A percentile compares a stretch with the other conserved stretches of the same genome.
Conservation (phyloP, 2,797 vertebrate species). For the Pangasius sanitwongsei region DNA sequence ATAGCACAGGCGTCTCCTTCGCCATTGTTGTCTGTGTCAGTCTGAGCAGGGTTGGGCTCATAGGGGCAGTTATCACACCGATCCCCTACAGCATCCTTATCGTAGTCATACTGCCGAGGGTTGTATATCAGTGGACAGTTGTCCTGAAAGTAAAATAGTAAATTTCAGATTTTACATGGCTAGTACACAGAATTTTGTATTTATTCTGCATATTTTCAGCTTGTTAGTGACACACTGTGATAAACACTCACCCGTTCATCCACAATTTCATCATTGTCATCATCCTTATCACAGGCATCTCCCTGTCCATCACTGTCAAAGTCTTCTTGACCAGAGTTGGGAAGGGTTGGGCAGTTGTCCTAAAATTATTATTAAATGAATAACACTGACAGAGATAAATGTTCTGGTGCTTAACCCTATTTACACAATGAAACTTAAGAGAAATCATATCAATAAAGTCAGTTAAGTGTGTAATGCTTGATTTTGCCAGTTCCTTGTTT, state of each 20-base stretch:
- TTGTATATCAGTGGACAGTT: conserved; percentile 95
- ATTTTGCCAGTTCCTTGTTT: conserved; percentile 23
- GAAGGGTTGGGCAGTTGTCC: conserved; percentile 93
- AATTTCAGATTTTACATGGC: background rate
- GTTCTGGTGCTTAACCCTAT: background rate
- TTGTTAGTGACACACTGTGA: background rate
- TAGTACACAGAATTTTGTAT: background rate
- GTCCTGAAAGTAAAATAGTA: conserved; percentile 75
- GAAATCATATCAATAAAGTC: conserved; percentile 15
- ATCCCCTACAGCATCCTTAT: conserved; percentile 92
- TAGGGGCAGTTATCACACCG: conserved; percentile 96
- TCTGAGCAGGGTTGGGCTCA: conserved; percentile 90
- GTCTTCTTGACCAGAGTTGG: conserved; percentile 97
- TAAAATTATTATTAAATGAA: conserved; percentile 59
- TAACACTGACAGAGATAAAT: background rate
- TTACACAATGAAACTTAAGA: background rate
- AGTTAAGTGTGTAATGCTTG: background rate
- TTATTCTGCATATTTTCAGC: background rate
- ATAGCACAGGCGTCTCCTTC: conserved; percentile 94
- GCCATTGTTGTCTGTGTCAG: conserved; percentile 89
- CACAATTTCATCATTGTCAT: conserved; percentile 89
- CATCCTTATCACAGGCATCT: conserved; percentile 94
- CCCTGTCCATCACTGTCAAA: conserved; percentile 90
- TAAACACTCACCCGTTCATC: conserved; percentile 85
- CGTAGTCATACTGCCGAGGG: conserved; percentile 91